Conservation (phyloP, 1,140 invertebrate species). For the Drosophila willistoni region DNA sequence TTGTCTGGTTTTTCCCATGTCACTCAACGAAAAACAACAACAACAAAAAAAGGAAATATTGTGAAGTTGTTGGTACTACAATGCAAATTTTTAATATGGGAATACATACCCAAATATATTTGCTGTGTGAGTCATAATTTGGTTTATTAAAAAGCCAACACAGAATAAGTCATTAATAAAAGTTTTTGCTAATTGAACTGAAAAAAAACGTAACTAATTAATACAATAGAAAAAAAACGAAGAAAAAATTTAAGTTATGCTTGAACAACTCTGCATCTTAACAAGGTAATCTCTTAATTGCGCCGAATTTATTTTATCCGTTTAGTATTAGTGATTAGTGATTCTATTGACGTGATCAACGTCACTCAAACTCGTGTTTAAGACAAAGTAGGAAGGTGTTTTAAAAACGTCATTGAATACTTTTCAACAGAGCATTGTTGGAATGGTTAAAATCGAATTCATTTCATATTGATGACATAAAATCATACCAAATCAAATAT, state of each 20-base stretch:
- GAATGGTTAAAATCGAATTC: too few relatives aligned
- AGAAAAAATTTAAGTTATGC: neutral
- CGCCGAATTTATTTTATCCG: too few relatives aligned
- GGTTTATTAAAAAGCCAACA: neutral
- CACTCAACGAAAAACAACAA: neutral
- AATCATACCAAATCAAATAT: too few relatives aligned
- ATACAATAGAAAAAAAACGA: neutral
- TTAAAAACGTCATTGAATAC: too few relatives aligned
- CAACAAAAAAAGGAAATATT: too few relatives aligned
- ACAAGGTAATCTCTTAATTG: too few relatives aligned
- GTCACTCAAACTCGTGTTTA: too few relatives aligned
- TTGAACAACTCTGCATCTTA: neutral
- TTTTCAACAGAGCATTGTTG: too few relatives aligned
- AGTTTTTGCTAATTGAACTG: neutral
- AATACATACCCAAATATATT: neutral
- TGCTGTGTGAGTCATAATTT: neutral
- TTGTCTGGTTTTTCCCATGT: conserved; percentile 16
- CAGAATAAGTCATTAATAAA: conserved; percentile 4
- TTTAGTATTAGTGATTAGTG: too few relatives aligned
- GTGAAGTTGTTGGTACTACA: conserved; percentile 4
- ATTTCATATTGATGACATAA: too few relatives aligned
- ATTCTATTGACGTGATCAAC: too few relatives aligned
- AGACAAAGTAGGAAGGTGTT: too few relatives aligned
- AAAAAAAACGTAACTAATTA: neutral
- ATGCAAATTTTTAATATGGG: neutral